phyloP scores from a whole-genome alignment of 1,140 invertebrate species.

The Pemphigus obesinymphae region DNA sequence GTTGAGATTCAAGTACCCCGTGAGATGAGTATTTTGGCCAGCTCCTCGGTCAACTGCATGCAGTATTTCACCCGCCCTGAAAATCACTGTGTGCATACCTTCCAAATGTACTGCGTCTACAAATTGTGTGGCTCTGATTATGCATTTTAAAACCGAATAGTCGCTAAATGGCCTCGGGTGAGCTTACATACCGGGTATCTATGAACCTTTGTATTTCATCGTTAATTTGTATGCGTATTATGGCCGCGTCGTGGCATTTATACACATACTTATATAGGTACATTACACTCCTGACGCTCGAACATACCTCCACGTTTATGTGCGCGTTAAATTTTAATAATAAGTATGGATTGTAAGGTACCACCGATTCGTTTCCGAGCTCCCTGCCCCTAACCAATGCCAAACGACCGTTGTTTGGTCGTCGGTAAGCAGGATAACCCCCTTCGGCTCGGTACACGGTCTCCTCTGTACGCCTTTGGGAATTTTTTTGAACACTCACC shows the following conservation, averaged over 20 bases:
- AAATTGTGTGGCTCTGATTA: conserved; percentile 48
- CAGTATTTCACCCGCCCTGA: background rate
- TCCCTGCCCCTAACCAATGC: conserved; percentile 14
- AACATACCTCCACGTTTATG: conserved; percentile 50
- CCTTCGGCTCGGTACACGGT: conserved; percentile 48
- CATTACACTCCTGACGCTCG: conserved; percentile 50
- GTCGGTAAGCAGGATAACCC: conserved; percentile 51
- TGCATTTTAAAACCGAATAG: conserved; percentile 50
- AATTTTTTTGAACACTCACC: conserved; percentile 51
- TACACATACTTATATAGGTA: conserved; percentile 53
- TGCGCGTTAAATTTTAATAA: conserved; percentile 48
- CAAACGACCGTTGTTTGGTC: conserved; percentile 42
- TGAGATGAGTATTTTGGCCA: background rate
- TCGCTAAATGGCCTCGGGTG: conserved; percentile 51
- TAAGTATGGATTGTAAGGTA: conserved; percentile 50
- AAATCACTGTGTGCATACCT: background rate
- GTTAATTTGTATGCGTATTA: background rate
- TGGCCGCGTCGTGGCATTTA: conserved; percentile 48
- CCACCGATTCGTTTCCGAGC: conserved; percentile 50
- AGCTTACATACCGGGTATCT: conserved; percentile 51
- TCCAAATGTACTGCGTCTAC: conserved; percentile 48
- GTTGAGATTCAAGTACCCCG: background rate
- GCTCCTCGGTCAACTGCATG: too few relatives aligned
- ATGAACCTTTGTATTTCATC: conserved; percentile 43
- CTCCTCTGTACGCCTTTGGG: conserved; percentile 47